Evolutionary conservation across 1,140 invertebrate genomes (phyloP), one percentile per base, ranked within the genome.

Genomic region (Drosophila sp.): DNA sequence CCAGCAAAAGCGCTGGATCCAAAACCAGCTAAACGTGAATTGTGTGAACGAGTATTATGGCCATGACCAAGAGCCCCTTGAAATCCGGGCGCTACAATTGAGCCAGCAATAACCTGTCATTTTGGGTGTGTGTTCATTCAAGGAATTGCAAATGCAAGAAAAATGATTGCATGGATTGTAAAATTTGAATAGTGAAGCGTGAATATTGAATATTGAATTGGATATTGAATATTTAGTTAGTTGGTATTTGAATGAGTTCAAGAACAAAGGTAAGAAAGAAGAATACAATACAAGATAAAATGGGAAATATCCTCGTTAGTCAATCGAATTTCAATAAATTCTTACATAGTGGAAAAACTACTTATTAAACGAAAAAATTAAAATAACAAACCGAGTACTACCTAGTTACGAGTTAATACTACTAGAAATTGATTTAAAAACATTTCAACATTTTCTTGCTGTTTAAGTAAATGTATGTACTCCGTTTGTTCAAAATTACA

Each of bases 61-160:
- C n/a, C n/a, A n/a, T n/a, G n/a, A n/a, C 90, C 76, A 40, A 91
- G 51, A 16, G 90, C 90, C 27, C 90, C 80, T 56, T 86, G 71
- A 80, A 91, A 91, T 76, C 90, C 90, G 43, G 90, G 90, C 40
- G 90, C 90, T 16, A 90, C 81, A 65, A 91, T 91, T n/a, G 90
- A 91, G 57, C 90, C 90, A 64, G 90, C 87, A 50, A 91, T 91
- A 72, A 91, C 78, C 90, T 91, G 76, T 36, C 71, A 56, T 63
- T 67, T 58, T 45, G 46, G 40, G n/a, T n/a, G 43, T 41, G 43
- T n/a, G 18, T 54, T 45, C 40, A 48, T 70, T 63, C 53, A 66
- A 65, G 14, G 56, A n/a, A 57, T 50, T 53, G 32, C 51, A 29
- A 67, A 50, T 51, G 59, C 36, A 13, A 29, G 29, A 43, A 58